Evolutionary conservation across 2,797 vertebrate species (phyloP).

Genomic region (Acanthopagrus latus): DNA sequence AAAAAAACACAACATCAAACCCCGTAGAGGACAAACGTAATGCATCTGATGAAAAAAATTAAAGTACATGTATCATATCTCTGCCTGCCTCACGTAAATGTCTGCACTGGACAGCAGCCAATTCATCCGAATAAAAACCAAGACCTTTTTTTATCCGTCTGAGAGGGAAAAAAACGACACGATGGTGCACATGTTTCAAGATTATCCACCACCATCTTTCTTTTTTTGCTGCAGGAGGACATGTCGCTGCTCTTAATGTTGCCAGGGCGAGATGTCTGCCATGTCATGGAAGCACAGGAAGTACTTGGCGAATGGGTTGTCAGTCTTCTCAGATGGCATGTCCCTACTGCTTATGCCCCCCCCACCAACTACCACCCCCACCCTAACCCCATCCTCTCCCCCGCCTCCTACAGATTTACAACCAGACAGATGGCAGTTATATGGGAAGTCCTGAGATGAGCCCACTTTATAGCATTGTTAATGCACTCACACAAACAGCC

Average conservation of each 20-base stretch:
- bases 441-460: conserved; percentile 96
- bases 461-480: conserved; percentile 97
- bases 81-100: conserved; percentile 42
- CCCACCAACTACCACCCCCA: conserved; percentile 34
- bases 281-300: conserved; percentile 63
- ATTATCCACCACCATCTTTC: conserved; percentile 30
- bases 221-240: conserved; percentile 18
- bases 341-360: conserved; percentile 55
- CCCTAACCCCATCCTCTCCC: conserved; percentile 68
- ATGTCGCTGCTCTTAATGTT: conserved; percentile 21
- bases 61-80: conserved; percentile 58
- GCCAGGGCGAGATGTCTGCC: conserved; percentile 47
- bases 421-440: conserved; percentile 96
- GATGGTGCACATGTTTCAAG: conserved; percentile 30
- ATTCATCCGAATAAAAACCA: conserved; percentile 61
- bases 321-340: conserved; percentile 86
- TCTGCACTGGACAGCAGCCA: conserved; percentile 49
- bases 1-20: conserved; percentile 54
- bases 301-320: conserved; percentile 68
- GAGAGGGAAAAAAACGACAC: conserved; percentile 28
- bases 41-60: conserved; percentile 49
- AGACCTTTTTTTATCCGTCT: conserved; percentile 19
- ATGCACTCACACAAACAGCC: conserved; percentile 98
- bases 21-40: conserved; percentile 61
- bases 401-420: conserved; percentile 94